Evolutionary conservation across 2,113 vertebrate species (phyloP).

Genomic region (Tinamus guttatus): DNA sequence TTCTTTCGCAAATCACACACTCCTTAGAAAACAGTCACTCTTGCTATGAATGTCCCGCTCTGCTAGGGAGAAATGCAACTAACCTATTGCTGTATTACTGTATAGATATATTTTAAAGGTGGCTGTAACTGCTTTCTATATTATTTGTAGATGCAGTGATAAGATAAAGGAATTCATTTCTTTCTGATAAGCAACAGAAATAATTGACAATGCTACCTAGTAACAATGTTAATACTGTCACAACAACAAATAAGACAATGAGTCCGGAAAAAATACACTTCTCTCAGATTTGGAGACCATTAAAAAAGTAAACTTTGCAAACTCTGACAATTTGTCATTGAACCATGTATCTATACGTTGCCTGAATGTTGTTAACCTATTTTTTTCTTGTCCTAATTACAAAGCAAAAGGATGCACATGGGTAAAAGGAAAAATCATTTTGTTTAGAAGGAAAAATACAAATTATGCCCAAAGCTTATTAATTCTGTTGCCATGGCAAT

Average conservation of each 20-base stretch:
- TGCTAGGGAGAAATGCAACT: neutral
- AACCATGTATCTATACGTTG: neutral
- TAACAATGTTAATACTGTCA: neutral
- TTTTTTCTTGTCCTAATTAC: slow-evolving; percentile 36
- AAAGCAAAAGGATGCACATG: neutral
- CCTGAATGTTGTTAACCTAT: slow-evolving; percentile 25
- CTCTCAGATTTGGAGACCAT: neutral
- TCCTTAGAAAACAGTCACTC: neutral
- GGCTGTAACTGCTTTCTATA: neutral
- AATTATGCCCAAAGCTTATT: neutral
- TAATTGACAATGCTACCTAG: neutral
- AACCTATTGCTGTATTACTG: neutral
- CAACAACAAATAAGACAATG: neutral
- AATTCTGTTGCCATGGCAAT: slow-evolving; percentile 61
- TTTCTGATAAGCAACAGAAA: neutral
- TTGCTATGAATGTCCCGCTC: neutral
- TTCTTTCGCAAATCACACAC: neutral
- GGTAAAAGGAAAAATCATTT: neutral
- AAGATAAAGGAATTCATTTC: neutral
- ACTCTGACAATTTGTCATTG: neutral
- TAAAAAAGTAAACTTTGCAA: neutral
- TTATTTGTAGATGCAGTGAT: neutral
- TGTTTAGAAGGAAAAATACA: slow-evolving; percentile 29
- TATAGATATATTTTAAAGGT: neutral
- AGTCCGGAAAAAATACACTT: neutral